Evolutionary conservation across 2,797 vertebrate species (phyloP), one percentile per base, ranked within the genome.

Genomic region (Chaetophractus vellerosus): DNA sequence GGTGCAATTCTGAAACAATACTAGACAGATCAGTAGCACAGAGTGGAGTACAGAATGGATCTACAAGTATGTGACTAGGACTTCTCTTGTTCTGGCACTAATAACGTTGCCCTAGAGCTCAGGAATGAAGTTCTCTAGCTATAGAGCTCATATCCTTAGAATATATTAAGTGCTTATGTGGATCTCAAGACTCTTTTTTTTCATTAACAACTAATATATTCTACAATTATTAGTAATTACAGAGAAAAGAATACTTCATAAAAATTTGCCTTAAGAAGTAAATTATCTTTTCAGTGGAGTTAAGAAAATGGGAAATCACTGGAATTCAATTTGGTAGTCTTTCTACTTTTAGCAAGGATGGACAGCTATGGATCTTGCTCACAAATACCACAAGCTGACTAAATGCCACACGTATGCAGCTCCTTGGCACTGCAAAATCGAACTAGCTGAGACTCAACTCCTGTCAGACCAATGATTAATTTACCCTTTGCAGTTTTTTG

Each of bases 321-420:
- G 99, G 99, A 99, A 99, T 98, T 89, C 98, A 94, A 99, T 99
- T 97, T 95, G 99, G 96, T 99, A 98, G 98, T 98, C 98, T 0
- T 99, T 98, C 88, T 98, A 98, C 33, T 99, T 99, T 97, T 98
- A 98, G 90, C 97, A 98, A 63, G 98, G 98, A 95, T 97, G 98
- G 90, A 99, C 97, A 45, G 99, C 98, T 48, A 98, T 98, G 61
- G 98, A 98, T 96, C 97, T 99, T 96, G 98, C 98, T 55, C 98
- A 98, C 97, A 99, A 99, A 95, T 99, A 99, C 98, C 96, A 79
- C 81, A 98, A 93, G 26, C 96, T 99, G 69, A 52, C 50, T 52
- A 52, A 52, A 52, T 52, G 14, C 50, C 14, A 52, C 50, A 52
- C 12, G 14, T 52, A 52, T 52, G 50, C 50, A 16, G 50, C 50